Percentiles rank a stretch among this genome's conserved stretches.
Evolutionary conservation across 2,888 invertebrate genomes (phyloP).

Genomic region (Augochlorella aurata): DNA sequence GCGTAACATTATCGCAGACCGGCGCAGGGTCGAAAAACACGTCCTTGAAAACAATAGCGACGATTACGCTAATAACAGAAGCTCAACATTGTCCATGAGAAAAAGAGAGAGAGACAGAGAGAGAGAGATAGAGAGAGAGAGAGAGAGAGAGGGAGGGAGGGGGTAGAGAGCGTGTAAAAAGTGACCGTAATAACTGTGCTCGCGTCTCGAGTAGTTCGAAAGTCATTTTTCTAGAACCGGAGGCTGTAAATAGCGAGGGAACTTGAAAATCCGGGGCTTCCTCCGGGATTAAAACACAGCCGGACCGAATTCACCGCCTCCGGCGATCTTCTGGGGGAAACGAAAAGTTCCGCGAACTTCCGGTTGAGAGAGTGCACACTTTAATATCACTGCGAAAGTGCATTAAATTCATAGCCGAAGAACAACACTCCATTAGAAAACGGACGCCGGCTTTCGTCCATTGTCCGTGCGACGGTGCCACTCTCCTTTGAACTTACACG

Average conservation of each 20-base stretch:
- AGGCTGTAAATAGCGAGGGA: neutral
- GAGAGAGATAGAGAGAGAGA: too few relatives aligned
- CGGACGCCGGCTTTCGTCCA: neutral
- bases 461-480: too few relatives aligned
- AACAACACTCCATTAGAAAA: neutral
- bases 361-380: neutral
- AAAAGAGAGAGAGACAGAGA: neutral
- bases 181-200: neutral
- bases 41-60: neutral
- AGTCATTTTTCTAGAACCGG: neutral
- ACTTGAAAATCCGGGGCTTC: neutral
- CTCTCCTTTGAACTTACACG: too few relatives aligned
- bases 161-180: neutral
- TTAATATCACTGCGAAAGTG: neutral
- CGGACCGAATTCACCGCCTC: neutral
- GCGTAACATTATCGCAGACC: neutral
- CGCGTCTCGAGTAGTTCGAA: neutral
- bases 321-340: neutral
- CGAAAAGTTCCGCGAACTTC: neutral
- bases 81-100: neutral
- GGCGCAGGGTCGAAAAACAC: neutral
- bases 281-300: neutral
- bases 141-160: too few relatives aligned
- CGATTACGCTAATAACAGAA: slow-evolving; percentile 4
- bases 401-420: neutral